These are phyloP conservation scores for Sinhomidia bicolor DNA, from an alignment of 2,888 invertebrate species.

Conservation along the genomic window DNA sequence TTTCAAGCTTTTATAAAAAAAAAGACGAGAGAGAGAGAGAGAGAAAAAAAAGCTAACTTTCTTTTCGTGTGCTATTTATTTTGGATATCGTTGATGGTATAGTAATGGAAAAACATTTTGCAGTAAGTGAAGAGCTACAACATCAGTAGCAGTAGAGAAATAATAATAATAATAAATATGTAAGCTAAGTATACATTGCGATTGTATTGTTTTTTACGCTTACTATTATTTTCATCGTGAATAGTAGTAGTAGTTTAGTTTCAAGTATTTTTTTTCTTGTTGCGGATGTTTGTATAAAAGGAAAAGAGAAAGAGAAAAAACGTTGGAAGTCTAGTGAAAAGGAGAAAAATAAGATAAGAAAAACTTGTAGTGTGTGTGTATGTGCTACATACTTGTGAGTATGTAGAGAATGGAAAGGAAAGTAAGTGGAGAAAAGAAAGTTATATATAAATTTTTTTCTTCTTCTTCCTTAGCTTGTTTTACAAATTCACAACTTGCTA, in stretches of 20 bases:
- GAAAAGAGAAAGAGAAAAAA: too few relatives aligned
- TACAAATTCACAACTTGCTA: slow-evolving; percentile 50
- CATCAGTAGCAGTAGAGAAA: too few relatives aligned
- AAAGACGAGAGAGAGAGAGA: slow-evolving; percentile 15
- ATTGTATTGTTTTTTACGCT: background rate
- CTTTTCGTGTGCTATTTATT: background rate
- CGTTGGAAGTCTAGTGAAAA: slow-evolving; percentile 40
- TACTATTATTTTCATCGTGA: background rate
- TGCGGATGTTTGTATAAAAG: slow-evolving; percentile 16
- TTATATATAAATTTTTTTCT: background rate
- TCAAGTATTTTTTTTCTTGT: background rate
- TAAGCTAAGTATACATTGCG: background rate
- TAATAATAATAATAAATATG: background rate
- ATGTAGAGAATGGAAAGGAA: too few relatives aligned
- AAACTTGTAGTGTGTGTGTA: background rate
- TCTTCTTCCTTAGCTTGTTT: slow-evolving; percentile 12
- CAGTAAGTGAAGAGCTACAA: background rate
- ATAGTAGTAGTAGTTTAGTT: background rate
- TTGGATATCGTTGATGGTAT: background rate
- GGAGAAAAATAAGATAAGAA: background rate
- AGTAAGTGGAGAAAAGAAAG: background rate
- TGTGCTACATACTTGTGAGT: background rate
- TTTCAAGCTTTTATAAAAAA: too few relatives aligned
- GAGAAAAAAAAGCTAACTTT: slow-evolving; percentile 13
- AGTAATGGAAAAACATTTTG: slow-evolving; percentile 10